Conservation (phyloP, 2,888 invertebrate species). For the Zaprionus bogoriensis region DNA sequence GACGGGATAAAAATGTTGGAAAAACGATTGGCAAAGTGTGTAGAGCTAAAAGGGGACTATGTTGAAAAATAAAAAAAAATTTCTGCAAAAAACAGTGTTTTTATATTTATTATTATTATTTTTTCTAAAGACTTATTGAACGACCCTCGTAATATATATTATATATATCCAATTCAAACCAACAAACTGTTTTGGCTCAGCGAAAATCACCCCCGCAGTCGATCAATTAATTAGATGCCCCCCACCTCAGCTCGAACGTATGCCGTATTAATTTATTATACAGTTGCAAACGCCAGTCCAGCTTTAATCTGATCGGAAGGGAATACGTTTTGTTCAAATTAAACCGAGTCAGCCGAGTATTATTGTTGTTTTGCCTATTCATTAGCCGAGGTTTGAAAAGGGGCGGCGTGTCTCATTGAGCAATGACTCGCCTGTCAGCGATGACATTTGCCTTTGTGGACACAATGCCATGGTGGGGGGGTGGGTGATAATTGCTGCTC, state of each 20-base stretch:
- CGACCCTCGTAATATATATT: no score
- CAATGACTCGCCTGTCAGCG: slow-evolving; percentile 67
- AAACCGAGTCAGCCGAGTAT: slow-evolving; percentile 39
- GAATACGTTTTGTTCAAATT: slow-evolving; percentile 50
- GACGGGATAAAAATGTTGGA: no score
- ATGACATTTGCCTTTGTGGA: slow-evolving; percentile 70
- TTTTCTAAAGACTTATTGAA: no score
- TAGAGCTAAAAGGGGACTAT: no score
- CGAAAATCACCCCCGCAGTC: no score
- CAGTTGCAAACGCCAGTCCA: not conserved
- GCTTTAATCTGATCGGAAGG: slow-evolving; percentile 40
- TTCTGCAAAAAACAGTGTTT: no score
- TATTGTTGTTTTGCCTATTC: slow-evolving; percentile 64
- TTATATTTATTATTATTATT: no score
- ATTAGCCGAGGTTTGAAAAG: no score
- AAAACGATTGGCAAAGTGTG: no score
- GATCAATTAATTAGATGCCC: slow-evolving; percentile 45
- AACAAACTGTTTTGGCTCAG: no score
- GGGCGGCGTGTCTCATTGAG: slow-evolving; percentile 44
- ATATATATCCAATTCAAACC: no score
- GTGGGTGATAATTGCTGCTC: slow-evolving; percentile 67
- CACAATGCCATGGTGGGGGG: slow-evolving; percentile 38
- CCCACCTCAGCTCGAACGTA: not conserved
- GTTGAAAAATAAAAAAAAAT: no score
- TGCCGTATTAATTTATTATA: slow-evolving; percentile 13